Evolutionary conservation across 2,113 vertebrate species (phyloP), one percentile per base, ranked within the genome.

Genomic region (Puffinus mauretanicus): DNA sequence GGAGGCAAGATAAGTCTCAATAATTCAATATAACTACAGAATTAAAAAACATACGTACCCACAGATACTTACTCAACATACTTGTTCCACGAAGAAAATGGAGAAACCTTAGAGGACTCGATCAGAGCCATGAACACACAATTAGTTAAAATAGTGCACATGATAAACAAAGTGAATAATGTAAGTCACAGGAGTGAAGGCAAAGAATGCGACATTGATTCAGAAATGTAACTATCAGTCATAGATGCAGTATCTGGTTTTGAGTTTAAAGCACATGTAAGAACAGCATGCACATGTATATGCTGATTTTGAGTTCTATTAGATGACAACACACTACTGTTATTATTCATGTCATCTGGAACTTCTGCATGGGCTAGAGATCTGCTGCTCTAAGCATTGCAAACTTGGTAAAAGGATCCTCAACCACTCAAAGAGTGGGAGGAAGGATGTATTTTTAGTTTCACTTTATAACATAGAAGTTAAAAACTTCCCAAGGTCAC

Each of bases 111-210:
- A 9, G 60, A 27, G 30, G 88, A 72, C 65, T 98, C 97, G 9
- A 55, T 98, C 1, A 94, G 98, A 98, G 99, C 98, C 99, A 99
- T 99, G 98, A 99, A 99, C 87, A 98, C 99, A 88, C 99, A 99
- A 96, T 99, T 99, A 97, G 98, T 98, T 95, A 99, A 46, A 97
- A 99, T 99, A 88, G 99, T 99, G 98, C 98, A 95, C 73, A 99
- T 99, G 93, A 99, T 99, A 97, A 99, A 99, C 42, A 97, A 77
- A 85, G 98, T 99, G 98, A 99, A 99, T 84, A 99, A 98, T 16
- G 99, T 99, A 89, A n/a, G 18, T 65, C 77, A 61, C 1, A 26
- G 38, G 64, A 80, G 98, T 99, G 98, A 99, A 99, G 99, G 98
- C 98, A 97, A 97, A 97, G 61, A 85, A 94, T 20, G n/a, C 1